phyloP scores from a whole-genome alignment of 2,888 invertebrate species.

The Panzeria rudis region DNA sequence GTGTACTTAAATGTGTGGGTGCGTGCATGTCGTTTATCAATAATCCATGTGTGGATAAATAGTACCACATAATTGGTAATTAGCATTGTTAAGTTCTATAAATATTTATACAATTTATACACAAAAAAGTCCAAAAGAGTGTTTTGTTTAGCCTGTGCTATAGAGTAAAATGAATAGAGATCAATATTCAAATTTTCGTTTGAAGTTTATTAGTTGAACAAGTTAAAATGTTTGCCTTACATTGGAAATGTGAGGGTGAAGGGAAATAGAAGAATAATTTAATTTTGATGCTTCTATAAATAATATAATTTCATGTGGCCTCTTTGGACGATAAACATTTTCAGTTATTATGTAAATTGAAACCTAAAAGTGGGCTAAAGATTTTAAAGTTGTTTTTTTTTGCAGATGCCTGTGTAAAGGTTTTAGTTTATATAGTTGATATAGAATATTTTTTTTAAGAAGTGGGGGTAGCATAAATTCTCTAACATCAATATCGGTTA shows the following conservation, averaged over 20 bases:
- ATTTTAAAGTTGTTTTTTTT: not conserved
- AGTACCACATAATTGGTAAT: conserved; percentile 57
- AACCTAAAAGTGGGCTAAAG: not conserved
- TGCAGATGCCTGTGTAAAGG: not conserved
- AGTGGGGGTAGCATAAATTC: no score
- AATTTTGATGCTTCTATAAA: not conserved
- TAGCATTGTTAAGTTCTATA: conserved; percentile 53
- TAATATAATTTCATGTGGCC: not conserved
- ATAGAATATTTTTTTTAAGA: not conserved
- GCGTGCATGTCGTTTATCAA: conserved; percentile 29
- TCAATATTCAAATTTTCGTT: conserved; percentile 14
- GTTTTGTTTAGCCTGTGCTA: not conserved
- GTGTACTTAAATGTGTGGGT: not conserved
- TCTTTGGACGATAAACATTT: not conserved
- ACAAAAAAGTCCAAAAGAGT: not conserved
- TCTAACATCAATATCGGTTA: no score
- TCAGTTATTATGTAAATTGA: not conserved
- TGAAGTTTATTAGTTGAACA: conserved; percentile 1
- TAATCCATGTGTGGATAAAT: conserved; percentile 51
- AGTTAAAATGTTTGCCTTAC: not conserved
- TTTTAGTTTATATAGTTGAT: not conserved
- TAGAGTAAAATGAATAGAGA: conserved; percentile 18
- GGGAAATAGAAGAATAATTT: not conserved
- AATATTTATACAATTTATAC: conserved; percentile 44
- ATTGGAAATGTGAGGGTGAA: not conserved